Evolutionary conservation across 2,113 vertebrate genomes (phyloP), one percentile per base, ranked within the genome.

Genomic region (Mus pahari): DNA sequence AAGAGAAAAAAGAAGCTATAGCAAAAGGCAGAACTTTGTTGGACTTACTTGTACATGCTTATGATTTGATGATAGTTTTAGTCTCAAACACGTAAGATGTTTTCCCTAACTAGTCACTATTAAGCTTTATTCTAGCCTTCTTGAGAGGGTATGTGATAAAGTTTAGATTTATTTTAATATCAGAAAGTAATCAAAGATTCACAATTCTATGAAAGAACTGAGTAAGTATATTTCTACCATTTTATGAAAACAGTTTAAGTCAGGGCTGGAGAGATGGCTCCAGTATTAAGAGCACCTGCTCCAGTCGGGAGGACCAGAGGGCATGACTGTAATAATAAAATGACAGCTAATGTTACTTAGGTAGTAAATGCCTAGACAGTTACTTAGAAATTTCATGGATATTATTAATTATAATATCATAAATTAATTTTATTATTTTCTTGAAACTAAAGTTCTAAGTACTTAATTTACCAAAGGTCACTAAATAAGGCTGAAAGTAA

Each of bases 381-480:
- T 17, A 50, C 26, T 75, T 86, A 94, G 42, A 20, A 73, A 13
- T 73, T 92, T 82, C n/a, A 88, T 22, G 10, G 33, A 92, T n/a
- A 14, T 91, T 79, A 89, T 82, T 91, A 88, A 60, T 83, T 88
- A 53, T 92, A 81, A 53, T 83, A 10, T 12, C 74, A 86, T n/a
- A 79, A 55, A 28, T 94, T 77, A 81, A 77, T 83, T 95, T 42
- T 91, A 91, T 73, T 95, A 71, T 91, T 91, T 92, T 73, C 42
- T 86, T 62, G 74, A 91, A 94, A 94, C 13, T 79, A 39, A 95
- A 71, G 36, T 42, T 92, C 24, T 83, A 87, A 75, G 55, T 24
- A 92, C 66, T 94, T 62, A 77, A 83, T 55, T 86, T 92, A 26
- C 45, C n/a, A 45, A 87, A 79, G n/a, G 55, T 75, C 64, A 93